Base-by-base conservation (phyloP, 2,888 invertebrate genomes). In the Aphrophora alni region DNA sequence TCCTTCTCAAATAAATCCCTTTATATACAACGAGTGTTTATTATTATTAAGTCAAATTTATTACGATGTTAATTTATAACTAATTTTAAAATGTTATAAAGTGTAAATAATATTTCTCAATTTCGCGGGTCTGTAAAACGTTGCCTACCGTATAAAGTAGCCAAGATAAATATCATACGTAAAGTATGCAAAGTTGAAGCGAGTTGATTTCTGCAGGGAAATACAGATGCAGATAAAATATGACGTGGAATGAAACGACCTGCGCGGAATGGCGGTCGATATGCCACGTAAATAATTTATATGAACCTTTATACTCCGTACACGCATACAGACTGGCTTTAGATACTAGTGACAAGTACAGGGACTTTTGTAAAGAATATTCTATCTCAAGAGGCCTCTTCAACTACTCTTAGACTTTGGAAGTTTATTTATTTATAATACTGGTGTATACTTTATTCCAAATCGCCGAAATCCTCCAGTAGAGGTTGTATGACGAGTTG, bases 131-230 rank as follows among this genome's bases (percentile, higher is more conserved):
- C 33, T 8, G 33, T 33, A n/a, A n/a, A n/a, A n/a, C n/a, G n/a
- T n/a, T n/a, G n/a, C n/a, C n/a, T n/a, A n/a, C n/a, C n/a, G 33
- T 33, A 8, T 33, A 33, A 33, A 33, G 33, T 44, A 14, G 44
- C 14, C 10, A 14, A 44, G 44, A 44, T 44, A 14, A 44, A 44
- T 17, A 33, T 33, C 33, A 10, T 33, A 33, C 4, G 44, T 59
- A 59, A 21, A 21, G 21, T 59, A 59, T 59, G 59, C 59, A 59
- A 21, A 59, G 59, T 21, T 21, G 59, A 21, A 59, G 21, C 21
- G 21, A 59, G 59, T 59, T 59, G 59, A 59, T 59, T 59, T 59
- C 59, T 59, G 21, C 59, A 59, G 59, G 59, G 59, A 59, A 59
- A 59, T 59, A 59, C 59, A 21, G 59, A 21, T 3, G n/a, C 21